Conservation (phyloP, 2,888 invertebrate genomes). For the Tipula helvola region DNA sequence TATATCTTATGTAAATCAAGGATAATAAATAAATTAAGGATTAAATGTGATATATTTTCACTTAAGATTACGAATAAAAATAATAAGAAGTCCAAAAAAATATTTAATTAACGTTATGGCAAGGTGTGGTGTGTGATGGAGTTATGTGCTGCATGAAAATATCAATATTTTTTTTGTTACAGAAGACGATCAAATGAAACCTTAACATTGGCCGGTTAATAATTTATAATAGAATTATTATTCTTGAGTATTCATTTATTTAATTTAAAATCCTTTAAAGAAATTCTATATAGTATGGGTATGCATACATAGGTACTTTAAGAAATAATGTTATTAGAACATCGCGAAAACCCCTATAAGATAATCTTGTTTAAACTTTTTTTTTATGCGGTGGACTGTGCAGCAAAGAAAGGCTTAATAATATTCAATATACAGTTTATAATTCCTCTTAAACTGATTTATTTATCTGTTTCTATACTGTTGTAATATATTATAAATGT, state of each 20-base stretch:
- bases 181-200: background rate
- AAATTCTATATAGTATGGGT: background rate
- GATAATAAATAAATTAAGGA: constrained; percentile 4
- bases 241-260: background rate
- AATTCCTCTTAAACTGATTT: background rate
- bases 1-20: background rate
- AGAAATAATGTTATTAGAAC: background rate
- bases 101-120: background rate
- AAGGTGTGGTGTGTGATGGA: background rate
- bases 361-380: background rate
- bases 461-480: background rate
- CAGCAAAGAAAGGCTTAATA: background rate
- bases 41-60: background rate
- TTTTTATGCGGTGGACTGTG: background rate
- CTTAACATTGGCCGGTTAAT: background rate
- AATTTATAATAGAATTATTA: background rate
- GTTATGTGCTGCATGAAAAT: background rate
- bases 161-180: background rate
- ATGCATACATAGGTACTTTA: background rate
- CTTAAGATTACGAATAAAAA: background rate
- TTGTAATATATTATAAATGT: background rate
- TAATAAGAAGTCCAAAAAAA: background rate
- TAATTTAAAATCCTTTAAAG: background rate
- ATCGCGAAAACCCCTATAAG: background rate
- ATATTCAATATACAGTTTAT: background rate